A percentile compares a stretch with the other conserved stretches of the same genome.
phyloP scores from a whole-genome alignment of 1,140 invertebrate genomes.

The Lamellibrachia luymesi region DNA sequence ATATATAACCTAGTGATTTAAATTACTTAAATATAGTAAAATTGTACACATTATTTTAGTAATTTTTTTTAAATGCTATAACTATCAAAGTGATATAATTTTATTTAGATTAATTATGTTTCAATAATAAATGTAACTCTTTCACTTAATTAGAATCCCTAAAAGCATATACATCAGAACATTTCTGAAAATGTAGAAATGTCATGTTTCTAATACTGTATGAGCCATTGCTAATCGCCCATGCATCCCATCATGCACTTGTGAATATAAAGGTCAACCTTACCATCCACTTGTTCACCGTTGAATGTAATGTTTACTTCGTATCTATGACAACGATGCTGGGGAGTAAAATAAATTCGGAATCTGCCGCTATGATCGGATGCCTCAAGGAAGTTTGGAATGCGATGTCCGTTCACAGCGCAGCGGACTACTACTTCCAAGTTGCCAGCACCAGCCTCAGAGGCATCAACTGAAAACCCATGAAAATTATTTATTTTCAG shows the following conservation, averaged over 20 bases:
- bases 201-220: not conserved
- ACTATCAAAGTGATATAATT: no score
- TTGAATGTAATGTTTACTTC: constrained; percentile 90
- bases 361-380: constrained; percentile 95
- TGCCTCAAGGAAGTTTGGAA: constrained; percentile 92
- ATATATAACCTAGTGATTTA: no score
- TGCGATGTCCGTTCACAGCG: constrained; percentile 91
- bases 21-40: no score
- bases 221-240: not conserved
- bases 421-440: constrained; percentile 97
- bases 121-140: not conserved
- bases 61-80: no score
- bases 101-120: not conserved
- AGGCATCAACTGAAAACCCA: constrained; percentile 59
- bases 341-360: constrained; percentile 93
- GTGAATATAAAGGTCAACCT: constrained; percentile 3
- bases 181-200: not conserved
- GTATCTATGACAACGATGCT: constrained; percentile 78
- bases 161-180: no score
- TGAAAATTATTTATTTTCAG: not conserved
- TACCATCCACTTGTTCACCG: constrained; percentile 86
- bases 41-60: no score
- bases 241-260: not conserved
- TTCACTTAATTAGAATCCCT: not conserved
- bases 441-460: constrained; percentile 80